phyloP scores from a whole-genome alignment of 1,140 invertebrate genomes.

The Rhysida immarginata region DNA sequence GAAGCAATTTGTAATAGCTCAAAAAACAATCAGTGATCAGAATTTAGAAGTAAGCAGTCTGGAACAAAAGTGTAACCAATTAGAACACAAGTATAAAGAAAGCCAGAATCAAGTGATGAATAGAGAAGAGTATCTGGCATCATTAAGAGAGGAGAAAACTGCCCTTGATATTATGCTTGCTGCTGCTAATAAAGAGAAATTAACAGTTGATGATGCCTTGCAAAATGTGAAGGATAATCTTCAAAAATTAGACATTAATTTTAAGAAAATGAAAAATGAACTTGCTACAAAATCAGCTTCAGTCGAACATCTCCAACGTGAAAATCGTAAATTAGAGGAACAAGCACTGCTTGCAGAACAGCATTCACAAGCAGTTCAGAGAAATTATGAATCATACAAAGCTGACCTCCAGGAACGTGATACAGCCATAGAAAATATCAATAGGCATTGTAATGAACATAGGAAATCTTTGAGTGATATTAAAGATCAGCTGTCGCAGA shows the following conservation, averaged over 20 bases:
- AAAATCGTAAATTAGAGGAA: constrained; percentile 9
- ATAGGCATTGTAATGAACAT: too few species aligned
- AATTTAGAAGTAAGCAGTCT: constrained; percentile 28
- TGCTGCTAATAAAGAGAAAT: constrained; percentile 31
- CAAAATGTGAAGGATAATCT: constrained; percentile 29
- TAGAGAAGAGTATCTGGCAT: constrained; percentile 25
- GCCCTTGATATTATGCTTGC: constrained; percentile 24
- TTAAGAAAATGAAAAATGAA: constrained; percentile 32
- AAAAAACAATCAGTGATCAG: constrained; percentile 29
- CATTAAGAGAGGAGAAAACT: constrained; percentile 31
- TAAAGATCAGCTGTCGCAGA: too few species aligned
- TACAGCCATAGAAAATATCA: background rate
- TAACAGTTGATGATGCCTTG: constrained; percentile 28
- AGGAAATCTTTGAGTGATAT: too few species aligned
- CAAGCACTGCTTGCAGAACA: constrained; percentile 9
- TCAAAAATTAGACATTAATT: constrained; percentile 30
- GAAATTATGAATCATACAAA: background rate
- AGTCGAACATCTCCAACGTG: constrained; percentile 12
- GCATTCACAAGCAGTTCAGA: background rate
- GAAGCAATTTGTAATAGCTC: constrained; percentile 26
- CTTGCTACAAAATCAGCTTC: constrained; percentile 21
- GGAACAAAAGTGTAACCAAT: constrained; percentile 24
- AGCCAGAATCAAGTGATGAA: constrained; percentile 20
- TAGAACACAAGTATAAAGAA: constrained; percentile 26
- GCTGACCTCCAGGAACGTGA: background rate